Evolutionary conservation across 2,888 invertebrate species (phyloP), one percentile per base, ranked within the genome.

Genomic region (Chloromyia formosa): DNA sequence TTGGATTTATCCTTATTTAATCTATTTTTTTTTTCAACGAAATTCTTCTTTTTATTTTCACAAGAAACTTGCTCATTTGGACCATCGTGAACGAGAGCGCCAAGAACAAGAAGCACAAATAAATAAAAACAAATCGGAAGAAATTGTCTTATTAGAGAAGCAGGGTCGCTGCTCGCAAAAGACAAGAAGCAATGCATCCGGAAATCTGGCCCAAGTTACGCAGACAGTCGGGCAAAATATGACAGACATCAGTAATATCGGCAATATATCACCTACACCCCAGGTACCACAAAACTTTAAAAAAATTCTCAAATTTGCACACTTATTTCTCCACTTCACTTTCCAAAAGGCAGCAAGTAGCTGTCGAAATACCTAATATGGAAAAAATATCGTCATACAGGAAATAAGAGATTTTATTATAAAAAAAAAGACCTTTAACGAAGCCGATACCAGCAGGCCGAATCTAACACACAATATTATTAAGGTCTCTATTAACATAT

Each of bases 181-280:
- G 60, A 62, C 79, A 10, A 53, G 80, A 42, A 79, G 69, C 54
- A 78, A 78, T 73, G 61, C 76, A 10, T 76, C 77, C 20, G 79
- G 79, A 16, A 80, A 80, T 72, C 74, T 80, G 35, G 78, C 77
- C 16, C 78, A 79, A 76, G 79, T 80, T 5, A 77, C 79, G 18
- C 79, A 79, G n/a, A 79, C 74, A 18, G 78, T 80, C 42, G 79
- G 79, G 12, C 79, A 79, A 74, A 80, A 80, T 76, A 80, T 80
- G 80, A 80, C 79, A 0, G 80, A 80, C 58, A 79, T 80, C 7
- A 78, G 78, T 73, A 80, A 80, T 58, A 79, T 80, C 74, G 78
- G 78, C 40, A 76, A 77, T 61, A 45, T 58, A 16, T 45, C 72
- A 60, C 73, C 75, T 3, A 18, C 69, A 62, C 72, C 75, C 10